Evolutionary conservation across 2,888 invertebrate species (phyloP).

Genomic region (Patella caerulea): DNA sequence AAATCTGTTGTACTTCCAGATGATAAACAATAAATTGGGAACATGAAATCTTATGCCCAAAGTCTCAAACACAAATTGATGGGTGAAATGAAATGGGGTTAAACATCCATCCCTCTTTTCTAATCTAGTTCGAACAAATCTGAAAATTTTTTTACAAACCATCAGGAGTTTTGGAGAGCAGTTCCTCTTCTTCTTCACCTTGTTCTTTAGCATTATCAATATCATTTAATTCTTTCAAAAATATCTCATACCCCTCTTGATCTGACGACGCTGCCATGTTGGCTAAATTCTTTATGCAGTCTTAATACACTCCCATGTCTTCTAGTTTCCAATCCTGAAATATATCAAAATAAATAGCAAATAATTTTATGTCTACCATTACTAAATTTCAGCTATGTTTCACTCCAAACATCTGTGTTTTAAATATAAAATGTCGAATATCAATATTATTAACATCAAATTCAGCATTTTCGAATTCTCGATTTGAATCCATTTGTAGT

Average conservation of each 20-base stretch:
- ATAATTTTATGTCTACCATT: too few relatives aligned
- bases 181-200: constrained; percentile 52
- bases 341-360: too few relatives aligned
- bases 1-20: not conserved
- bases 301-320: too few relatives aligned
- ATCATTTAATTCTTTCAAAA: constrained; percentile 58
- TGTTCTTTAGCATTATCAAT: constrained; percentile 51
- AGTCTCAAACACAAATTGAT: not conserved
- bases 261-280: constrained; percentile 9
- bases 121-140: not conserved
- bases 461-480: too few relatives aligned
- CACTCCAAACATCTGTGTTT: too few relatives aligned
- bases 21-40: not conserved
- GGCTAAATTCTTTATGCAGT: not conserved
- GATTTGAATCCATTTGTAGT: too few relatives aligned
- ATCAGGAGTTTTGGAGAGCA: constrained; percentile 60
- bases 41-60: not conserved
- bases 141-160: constrained; percentile 41
- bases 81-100: not conserved
- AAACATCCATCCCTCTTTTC: not conserved
- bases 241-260: constrained; percentile 43
- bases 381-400: too few relatives aligned
- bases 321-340: too few relatives aligned
- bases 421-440: too few relatives aligned
- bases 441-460: too few relatives aligned